phyloP scores from a whole-genome alignment of 2,888 invertebrate species.

The Phoronis australis region DNA sequence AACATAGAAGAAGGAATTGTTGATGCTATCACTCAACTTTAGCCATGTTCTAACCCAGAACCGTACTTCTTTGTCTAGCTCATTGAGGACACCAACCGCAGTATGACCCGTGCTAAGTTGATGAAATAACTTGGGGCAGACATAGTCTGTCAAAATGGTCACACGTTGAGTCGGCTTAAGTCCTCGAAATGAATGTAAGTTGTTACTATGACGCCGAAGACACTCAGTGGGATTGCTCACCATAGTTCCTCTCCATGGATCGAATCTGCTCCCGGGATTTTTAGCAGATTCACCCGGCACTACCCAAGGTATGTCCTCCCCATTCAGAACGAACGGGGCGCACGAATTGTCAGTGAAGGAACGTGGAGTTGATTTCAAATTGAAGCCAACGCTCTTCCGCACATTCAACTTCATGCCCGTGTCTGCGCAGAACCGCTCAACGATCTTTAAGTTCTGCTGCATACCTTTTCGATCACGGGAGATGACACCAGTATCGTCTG shows the following conservation, averaged over 20 bases:
- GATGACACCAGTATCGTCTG: background rate
- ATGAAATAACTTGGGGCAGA: too few species aligned
- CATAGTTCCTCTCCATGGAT: constrained; percentile 25
- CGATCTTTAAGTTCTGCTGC: background rate
- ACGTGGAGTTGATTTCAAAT: background rate
- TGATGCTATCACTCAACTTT: too few species aligned
- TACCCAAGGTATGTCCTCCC: background rate
- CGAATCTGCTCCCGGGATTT: background rate
- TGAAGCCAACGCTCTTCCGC: background rate
- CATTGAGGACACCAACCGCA: too few species aligned
- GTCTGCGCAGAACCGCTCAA: background rate
- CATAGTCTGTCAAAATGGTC: too few species aligned
- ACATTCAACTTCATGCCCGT: background rate
- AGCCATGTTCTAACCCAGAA: too few species aligned
- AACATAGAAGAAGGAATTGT: too few species aligned
- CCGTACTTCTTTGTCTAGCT: too few species aligned
- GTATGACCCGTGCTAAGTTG: too few species aligned
- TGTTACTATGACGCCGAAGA: too few species aligned
- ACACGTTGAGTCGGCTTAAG: too few species aligned
- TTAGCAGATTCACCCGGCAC: background rate
- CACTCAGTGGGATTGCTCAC: too few species aligned
- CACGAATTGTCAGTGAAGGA: background rate
- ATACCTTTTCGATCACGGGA: background rate
- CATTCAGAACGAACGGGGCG: background rate
- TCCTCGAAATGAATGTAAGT: too few species aligned